phyloP scores from a whole-genome alignment of 2,888 invertebrate species.

The Terebella lapidaria region DNA sequence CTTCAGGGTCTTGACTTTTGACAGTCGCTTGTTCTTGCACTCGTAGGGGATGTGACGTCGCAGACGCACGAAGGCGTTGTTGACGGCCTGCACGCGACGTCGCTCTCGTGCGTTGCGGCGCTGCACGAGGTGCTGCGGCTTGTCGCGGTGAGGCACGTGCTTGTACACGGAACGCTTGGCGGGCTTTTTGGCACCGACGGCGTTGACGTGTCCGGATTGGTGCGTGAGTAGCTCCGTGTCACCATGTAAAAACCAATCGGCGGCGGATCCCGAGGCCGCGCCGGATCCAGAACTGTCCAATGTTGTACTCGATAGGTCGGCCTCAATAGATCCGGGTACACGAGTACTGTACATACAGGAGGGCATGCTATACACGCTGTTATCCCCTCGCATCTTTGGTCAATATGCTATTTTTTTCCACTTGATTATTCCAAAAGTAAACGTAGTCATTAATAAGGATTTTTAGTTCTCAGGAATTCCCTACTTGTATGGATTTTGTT shows the following conservation, averaged over 20 bases:
- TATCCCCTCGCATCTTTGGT: not conserved
- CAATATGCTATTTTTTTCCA: too few species aligned
- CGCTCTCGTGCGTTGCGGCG: slow-evolving; percentile 63
- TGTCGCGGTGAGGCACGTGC: slow-evolving; percentile 55
- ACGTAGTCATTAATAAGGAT: too few species aligned
- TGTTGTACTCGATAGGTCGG: not conserved
- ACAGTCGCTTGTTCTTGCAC: slow-evolving; percentile 55
- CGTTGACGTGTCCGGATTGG: not conserved
- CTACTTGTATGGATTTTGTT: too few species aligned
- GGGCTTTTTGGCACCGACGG: not conserved
- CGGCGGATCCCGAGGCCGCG: not conserved
- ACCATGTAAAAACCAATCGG: not conserved
- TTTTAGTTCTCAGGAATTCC: too few species aligned
- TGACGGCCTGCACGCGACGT: slow-evolving; percentile 64
- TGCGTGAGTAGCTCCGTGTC: not conserved
- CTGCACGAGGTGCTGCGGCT: slow-evolving; percentile 61
- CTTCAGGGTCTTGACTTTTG: slow-evolving; percentile 63
- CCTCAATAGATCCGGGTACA: not conserved
- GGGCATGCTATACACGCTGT: not conserved
- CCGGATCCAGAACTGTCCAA: not conserved
- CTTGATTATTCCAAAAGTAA: too few species aligned
- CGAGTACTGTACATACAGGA: not conserved
- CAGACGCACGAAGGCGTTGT: slow-evolving; percentile 61
- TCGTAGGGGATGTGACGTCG: slow-evolving; percentile 61
- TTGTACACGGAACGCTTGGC: slow-evolving; percentile 28